These are phyloP conservation scores for Pomacea canaliculata DNA, from an alignment of 2,888 invertebrate species.

Conservation along the genomic window DNA sequence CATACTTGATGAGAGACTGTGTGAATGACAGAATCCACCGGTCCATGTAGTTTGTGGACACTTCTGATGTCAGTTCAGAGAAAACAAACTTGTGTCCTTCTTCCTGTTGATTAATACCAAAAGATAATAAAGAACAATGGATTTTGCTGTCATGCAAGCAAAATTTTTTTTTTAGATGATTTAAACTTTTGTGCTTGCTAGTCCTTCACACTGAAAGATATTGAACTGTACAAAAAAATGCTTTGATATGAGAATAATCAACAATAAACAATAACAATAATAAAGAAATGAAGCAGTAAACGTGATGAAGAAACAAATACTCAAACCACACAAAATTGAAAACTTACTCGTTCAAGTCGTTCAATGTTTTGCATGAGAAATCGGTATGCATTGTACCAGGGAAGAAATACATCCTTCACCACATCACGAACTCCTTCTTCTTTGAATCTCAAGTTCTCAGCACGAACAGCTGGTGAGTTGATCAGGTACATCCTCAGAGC, in stretches of 20 bases:
- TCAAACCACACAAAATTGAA: too few species aligned
- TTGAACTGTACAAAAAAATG: background rate
- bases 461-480: conserved; percentile 97
- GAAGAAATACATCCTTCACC: conserved; percentile 96
- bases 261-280: conserved; percentile 1
- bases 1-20: conserved; percentile 89
- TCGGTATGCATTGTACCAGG: conserved; percentile 84
- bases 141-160: too few species aligned
- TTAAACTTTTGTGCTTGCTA: too few species aligned
- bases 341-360: conserved; percentile 77
- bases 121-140: too few species aligned
- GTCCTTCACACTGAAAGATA: too few species aligned
- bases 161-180: too few species aligned
- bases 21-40: conserved; percentile 97
- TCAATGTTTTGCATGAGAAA: conserved; percentile 95
- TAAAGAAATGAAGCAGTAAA: background rate
- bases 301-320: background rate
- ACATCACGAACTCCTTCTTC: conserved; percentile 97
- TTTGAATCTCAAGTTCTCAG: conserved; percentile 95
- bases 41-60: conserved; percentile 88
- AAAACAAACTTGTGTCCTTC: conserved; percentile 69
- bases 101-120: conserved; percentile 60
- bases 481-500: conserved; percentile 93
- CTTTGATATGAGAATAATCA: background rate
- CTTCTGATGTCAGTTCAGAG: conserved; percentile 61